Percentiles rank a stretch among this genome's conserved stretches.
Conservation (phyloP, 2,113 vertebrate genomes). For the Mixornis gularis region DNA sequence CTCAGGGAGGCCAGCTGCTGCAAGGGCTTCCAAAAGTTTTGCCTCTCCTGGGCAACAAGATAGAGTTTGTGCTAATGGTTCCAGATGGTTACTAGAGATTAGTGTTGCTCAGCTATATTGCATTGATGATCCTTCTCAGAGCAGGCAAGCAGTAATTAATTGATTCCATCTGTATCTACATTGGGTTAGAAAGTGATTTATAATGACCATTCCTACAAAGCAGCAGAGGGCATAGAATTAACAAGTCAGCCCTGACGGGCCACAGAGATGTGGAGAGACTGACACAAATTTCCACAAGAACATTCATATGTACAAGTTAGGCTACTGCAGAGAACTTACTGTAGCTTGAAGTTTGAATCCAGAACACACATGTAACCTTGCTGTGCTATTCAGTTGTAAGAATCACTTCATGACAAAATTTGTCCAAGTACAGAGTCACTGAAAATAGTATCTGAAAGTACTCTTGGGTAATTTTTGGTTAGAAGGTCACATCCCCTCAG, state of each 20-base stretch:
- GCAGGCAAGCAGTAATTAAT: not conserved
- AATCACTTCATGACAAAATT: not conserved
- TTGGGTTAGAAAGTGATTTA: not conserved
- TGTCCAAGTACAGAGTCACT: not conserved
- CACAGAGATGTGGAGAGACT: not conserved
- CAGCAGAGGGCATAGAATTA: not conserved
- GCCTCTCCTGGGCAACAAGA: not conserved
- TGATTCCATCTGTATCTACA: conserved; percentile 7
- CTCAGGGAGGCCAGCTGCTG: not conserved
- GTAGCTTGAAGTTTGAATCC: not conserved
- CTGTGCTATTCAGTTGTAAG: not conserved
- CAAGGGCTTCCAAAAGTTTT: not conserved
- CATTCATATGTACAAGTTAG: not conserved
- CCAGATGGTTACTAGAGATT: not conserved
- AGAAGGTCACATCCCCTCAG: not conserved
- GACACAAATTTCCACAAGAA: not conserved
- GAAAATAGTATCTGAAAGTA: not conserved
- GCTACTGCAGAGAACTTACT: not conserved
- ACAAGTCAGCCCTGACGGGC: not conserved
- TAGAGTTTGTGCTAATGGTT: not conserved
- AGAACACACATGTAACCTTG: not conserved
- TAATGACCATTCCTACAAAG: not conserved
- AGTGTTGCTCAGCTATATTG: not conserved
- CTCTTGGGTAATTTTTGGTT: not conserved
- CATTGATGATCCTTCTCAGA: not conserved